Evolutionary conservation across 2,113 vertebrate species (phyloP).

Genomic region (Triplophysa siluroides): DNA sequence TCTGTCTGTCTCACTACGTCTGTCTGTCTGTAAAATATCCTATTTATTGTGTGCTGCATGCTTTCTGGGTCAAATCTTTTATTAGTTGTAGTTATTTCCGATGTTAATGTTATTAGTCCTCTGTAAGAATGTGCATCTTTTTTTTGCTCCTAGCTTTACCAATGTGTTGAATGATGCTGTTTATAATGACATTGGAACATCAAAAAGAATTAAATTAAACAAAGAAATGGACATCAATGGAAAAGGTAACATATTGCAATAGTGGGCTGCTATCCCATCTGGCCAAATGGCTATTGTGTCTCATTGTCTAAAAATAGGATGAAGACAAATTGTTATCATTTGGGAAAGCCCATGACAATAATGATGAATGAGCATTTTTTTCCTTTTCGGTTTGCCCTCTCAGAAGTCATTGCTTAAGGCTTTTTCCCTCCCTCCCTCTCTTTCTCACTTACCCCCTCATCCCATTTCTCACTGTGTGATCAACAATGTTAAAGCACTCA

Average conservation of each 20-base stretch:
- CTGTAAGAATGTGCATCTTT: neutral
- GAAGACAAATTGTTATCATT: slow-evolving; percentile 99
- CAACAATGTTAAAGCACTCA: slow-evolving; percentile 88
- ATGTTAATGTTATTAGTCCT: neutral
- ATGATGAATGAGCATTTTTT: slow-evolving; percentile 99
- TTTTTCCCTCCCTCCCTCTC: slow-evolving; percentile 70
- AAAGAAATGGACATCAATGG: slow-evolving; percentile 71
- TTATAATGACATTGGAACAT: slow-evolving; percentile 65
- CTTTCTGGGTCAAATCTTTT: neutral
- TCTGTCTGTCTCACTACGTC: slow-evolving; percentile 26
- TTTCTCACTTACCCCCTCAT: slow-evolving; percentile 32
- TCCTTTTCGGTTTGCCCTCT: slow-evolving; percentile 83
- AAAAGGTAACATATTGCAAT: slow-evolving; percentile 82
- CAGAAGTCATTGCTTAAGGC: slow-evolving; percentile 99
- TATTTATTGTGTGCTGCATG: neutral
- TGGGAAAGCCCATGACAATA: slow-evolving; percentile 99
- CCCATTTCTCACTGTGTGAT: slow-evolving; percentile 66
- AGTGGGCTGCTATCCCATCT: slow-evolving; percentile 93
- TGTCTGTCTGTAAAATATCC: slow-evolving; percentile 12
- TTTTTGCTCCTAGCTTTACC: neutral
- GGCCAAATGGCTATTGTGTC: slow-evolving; percentile 96
- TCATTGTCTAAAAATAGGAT: slow-evolving; percentile 99
- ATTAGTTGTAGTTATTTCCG: neutral
- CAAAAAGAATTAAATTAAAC: slow-evolving; percentile 81
- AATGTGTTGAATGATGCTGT: slow-evolving; percentile 14